phyloP scores from a whole-genome alignment of 2,113 vertebrate genomes.

The Procavia capensis region DNA sequence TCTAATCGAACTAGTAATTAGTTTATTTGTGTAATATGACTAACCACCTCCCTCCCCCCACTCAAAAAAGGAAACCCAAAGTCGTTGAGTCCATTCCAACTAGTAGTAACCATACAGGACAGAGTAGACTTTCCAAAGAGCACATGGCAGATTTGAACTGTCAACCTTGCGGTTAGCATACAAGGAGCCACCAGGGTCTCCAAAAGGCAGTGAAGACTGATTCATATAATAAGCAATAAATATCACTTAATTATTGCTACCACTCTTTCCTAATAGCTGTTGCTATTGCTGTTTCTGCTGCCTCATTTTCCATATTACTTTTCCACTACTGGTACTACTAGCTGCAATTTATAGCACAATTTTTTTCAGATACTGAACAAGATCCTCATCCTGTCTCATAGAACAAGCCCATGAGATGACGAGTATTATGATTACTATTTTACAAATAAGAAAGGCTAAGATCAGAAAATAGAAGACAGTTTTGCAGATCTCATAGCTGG shows the following conservation, averaged over 20 bases:
- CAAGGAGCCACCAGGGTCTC: too few species aligned
- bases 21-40: not conserved
- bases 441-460: not conserved
- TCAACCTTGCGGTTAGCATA: too few species aligned
- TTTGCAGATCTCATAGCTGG: not conserved
- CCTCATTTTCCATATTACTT: accelerated
- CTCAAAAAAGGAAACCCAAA: too few species aligned
- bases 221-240: not conserved
- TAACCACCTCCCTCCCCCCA: too few species aligned
- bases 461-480: not conserved
- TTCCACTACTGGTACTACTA: too few species aligned
- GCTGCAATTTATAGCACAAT: accelerated
- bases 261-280: too few species aligned
- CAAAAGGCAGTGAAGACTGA: too few species aligned
- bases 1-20: not conserved
- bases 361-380: not conserved
- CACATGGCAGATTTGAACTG: too few species aligned
- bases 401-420: not conserved
- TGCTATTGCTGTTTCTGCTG: not conserved
- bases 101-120: too few species aligned
- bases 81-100: too few species aligned
- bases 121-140: too few species aligned
- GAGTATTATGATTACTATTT: accelerated
- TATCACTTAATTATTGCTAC: too few species aligned
- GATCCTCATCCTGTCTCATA: accelerated